Base-by-base conservation (phyloP, 2,113 vertebrate species). In the Hipposideros armiger region DNA sequence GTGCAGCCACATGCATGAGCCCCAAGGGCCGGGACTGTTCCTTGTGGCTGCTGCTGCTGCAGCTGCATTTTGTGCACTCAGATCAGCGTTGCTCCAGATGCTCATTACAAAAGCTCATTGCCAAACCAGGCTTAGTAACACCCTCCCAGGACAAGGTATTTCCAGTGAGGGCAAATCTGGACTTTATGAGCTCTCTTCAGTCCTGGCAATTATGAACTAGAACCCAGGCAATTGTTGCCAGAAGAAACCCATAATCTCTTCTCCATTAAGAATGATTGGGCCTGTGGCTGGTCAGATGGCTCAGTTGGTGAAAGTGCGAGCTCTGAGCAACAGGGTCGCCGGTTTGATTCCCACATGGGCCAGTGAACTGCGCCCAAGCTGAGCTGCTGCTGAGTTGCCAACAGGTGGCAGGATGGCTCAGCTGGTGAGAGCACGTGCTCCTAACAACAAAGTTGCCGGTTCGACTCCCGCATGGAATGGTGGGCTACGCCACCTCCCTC, bases 171-270 rank as follows among this genome's bases (percentile, higher is more conserved):
- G 58, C 50, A 74, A 93, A 92, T 42, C 36, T 0, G 1, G 47
- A 90, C 22, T 30, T 87, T 93, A 36, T 54, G 74, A 32, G 10
- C 54, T 80, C 58, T 86, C 67, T 91, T 78, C 11, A 62, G 28
- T 66, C 73, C n/a, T 77, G 40, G 66, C 22, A 95, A 66, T 72
- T 92, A 15, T 87, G 24, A 95, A 64, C n/a, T 81, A 72, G 47
- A 95, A 94, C 62, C 36, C 28, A 90, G 36, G 50, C 28, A 45
- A 91, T 17, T 84, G 52, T 76, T 87, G 36, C 40, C 32, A n/a
- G 7, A 42, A 76, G 80, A 83, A 96, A 81, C 24, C 4, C 19
- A 81, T 32, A 90, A 26, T 81, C 81, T 83, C 40, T 42, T 67
- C 45, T 74, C n/a, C 7, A 69, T 15, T 62, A 77, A 91, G 58